Conservation (phyloP, 2,113 vertebrate species). For the Crotalus viridis region DNA sequence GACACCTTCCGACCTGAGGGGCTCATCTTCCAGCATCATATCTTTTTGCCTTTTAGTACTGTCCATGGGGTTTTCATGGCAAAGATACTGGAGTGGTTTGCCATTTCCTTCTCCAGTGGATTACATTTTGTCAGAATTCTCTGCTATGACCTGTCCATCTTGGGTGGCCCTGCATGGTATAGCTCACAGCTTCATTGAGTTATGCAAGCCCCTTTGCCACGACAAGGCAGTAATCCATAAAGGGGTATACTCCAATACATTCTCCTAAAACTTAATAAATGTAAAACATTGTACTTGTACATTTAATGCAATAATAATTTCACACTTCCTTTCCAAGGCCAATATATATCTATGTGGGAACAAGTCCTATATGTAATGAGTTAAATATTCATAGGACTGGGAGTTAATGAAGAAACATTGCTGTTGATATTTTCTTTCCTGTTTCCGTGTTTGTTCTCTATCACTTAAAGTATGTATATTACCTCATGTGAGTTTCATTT, state of each 20-base stretch:
- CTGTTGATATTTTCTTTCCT: background rate
- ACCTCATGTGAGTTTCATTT: conserved; percentile 11
- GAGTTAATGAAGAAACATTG: conserved; percentile 1
- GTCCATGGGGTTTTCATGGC: too few relatives aligned
- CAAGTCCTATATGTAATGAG: background rate
- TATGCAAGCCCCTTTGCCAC: too few relatives aligned
- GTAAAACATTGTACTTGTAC: background rate
- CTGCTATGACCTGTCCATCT: too few relatives aligned
- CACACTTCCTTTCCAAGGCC: background rate
- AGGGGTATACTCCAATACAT: background rate
- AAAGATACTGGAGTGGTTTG: too few relatives aligned
- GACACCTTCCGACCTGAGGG: too few relatives aligned
- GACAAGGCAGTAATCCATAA: too few relatives aligned
- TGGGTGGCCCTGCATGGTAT: too few relatives aligned
- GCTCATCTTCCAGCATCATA: too few relatives aligned
- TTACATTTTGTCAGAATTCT: too few relatives aligned
- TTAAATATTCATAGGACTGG: background rate
- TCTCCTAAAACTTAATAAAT: background rate
- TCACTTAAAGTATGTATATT: background rate
- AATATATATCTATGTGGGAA: background rate
- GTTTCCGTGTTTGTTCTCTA: background rate
- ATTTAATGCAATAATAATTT: background rate
- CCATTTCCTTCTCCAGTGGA: too few relatives aligned
- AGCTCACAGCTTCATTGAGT: background rate
- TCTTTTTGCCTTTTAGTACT: too few relatives aligned